Conservation (phyloP, 2,113 vertebrate genomes). For the Panthera leo region DNA sequence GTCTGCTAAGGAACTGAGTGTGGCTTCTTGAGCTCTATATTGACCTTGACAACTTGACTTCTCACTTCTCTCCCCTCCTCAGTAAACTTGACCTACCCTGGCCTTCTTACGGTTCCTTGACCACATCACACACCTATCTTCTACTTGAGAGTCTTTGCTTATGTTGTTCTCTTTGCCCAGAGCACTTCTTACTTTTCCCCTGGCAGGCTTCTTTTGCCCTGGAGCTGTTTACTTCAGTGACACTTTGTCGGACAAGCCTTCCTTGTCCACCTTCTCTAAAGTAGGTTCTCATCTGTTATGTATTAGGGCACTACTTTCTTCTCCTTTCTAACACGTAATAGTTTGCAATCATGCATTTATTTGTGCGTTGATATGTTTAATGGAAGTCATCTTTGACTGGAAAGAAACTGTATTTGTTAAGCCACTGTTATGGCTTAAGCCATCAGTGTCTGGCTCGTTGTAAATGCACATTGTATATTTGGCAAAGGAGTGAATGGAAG, state of each 20-base stretch:
- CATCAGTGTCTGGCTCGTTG: neutral
- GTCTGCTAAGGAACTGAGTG: neutral
- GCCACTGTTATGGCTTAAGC: neutral
- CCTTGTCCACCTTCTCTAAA: neutral
- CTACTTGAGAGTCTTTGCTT: neutral
- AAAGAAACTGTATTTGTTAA: neutral
- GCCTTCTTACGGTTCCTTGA: neutral
- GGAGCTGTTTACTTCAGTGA: neutral
- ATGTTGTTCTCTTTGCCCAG: neutral
- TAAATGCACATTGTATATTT: neutral
- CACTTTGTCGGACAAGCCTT: neutral
- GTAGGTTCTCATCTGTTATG: neutral
- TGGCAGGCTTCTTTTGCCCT: neutral
- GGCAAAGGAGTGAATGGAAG: slow-evolving; percentile 4
- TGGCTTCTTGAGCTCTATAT: neutral
- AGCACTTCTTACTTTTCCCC: neutral
- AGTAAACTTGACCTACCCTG: neutral
- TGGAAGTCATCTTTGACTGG: neutral
- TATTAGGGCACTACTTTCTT: neutral
- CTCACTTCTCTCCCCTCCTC: neutral
- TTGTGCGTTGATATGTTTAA: neutral
- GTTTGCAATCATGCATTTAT: neutral
- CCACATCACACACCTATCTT: neutral
- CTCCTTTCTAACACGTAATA: neutral
- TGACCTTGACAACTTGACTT: neutral